Conservation (phyloP, 1,140 invertebrate genomes). For the Drosophila triauraria region DNA sequence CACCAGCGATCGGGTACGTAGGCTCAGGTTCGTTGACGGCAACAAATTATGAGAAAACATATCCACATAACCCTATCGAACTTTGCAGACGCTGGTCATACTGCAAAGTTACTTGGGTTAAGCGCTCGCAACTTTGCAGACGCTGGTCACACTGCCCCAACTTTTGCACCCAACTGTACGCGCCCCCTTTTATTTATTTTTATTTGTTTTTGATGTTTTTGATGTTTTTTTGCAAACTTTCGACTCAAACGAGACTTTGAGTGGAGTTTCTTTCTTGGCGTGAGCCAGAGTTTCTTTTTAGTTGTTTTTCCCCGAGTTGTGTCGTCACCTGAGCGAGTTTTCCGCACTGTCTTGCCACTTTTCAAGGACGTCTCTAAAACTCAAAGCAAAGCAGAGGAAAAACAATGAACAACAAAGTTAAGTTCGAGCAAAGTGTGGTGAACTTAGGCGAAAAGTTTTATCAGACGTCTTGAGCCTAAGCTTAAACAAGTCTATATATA, state of each 20-base stretch:
- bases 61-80: conserved; percentile 11
- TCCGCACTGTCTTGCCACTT: conserved; percentile 49
- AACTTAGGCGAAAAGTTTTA: conserved; percentile 69
- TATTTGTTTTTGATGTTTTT: background rate
- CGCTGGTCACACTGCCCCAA: conserved; percentile 16
- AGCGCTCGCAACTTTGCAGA: conserved; percentile 2
- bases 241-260: conserved; percentile 56
- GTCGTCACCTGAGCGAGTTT: conserved; percentile 38
- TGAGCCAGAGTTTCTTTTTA: conserved; percentile 18
- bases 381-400: conserved; percentile 14
- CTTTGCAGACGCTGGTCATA: conserved; percentile 49
- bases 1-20: conserved; percentile 94
- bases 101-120: conserved; percentile 8
- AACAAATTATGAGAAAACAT: conserved; percentile 78
- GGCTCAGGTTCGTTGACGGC: conserved; percentile 84
- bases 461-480: conserved; percentile 36
- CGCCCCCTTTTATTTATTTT: background rate
- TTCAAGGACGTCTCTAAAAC: conserved; percentile 84
- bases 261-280: conserved; percentile 31
- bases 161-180: conserved; percentile 30
- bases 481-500: background rate
- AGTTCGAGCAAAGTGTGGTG: conserved; percentile 35
- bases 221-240: conserved; percentile 34
- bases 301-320: conserved; percentile 7
- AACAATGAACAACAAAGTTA: conserved; percentile 50